A percentile compares a stretch with the other conserved stretches of the same genome.
phyloP scores from a whole-genome alignment of 2,797 vertebrate genomes.

The Acipenser ruthenus region DNA sequence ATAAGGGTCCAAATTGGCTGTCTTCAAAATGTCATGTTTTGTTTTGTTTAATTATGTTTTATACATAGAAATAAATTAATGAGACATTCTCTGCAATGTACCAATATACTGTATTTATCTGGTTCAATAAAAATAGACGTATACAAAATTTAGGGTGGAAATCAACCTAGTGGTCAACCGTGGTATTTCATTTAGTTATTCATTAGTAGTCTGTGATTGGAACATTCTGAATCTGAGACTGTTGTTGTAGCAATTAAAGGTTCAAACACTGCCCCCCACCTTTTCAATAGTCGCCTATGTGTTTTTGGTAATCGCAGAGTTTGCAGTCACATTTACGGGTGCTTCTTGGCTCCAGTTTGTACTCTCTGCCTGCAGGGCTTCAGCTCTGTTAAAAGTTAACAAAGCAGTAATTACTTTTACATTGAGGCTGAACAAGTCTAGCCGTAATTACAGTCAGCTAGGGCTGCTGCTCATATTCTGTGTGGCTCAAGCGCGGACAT shows the following conservation, averaged over 20 bases:
- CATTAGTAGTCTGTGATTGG: no score
- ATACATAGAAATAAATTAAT: no score
- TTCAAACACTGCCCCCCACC: not conserved
- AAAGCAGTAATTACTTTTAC: constrained; percentile 2
- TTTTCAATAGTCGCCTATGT: not conserved
- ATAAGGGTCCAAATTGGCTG: no score
- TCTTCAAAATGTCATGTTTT: no score
- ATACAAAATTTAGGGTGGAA: no score
- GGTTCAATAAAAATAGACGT: no score
- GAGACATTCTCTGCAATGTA: no score
- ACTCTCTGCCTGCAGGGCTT: not conserved
- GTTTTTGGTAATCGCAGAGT: not conserved
- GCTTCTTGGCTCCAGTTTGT: not conserved
- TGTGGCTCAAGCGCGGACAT: not conserved
- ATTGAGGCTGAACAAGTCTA: not conserved
- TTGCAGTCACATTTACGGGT: not conserved
- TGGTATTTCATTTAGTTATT: no score
- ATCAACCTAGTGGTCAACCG: no score
- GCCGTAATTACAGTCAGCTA: constrained; percentile 1
- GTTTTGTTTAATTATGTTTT: no score
- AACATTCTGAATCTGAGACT: not conserved
- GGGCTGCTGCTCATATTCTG: not conserved
- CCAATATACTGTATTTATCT: no score
- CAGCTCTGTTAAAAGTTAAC: constrained; percentile 9
- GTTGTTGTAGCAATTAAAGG: not conserved